These are phyloP conservation scores for Ptilorrhoa leucosticta DNA, from an alignment of 2,113 vertebrate species.

Conservation along the genomic window DNA sequence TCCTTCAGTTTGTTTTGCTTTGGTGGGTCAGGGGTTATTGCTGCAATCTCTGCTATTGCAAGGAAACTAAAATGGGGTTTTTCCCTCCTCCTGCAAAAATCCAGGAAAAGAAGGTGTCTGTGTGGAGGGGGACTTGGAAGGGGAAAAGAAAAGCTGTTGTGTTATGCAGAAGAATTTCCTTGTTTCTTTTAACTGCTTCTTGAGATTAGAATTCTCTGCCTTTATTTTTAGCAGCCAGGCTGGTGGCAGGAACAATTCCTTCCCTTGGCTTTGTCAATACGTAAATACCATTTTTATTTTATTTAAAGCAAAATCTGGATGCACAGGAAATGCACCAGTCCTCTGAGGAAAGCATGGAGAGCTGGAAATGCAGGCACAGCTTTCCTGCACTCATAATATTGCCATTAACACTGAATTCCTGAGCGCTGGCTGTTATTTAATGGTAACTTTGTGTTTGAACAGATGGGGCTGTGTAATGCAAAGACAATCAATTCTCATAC, in stretches of 20 bases:
- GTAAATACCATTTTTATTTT: neutral
- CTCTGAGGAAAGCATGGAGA: neutral
- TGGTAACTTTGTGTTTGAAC: neutral
- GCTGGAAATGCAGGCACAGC: neutral
- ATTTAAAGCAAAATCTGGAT: neutral
- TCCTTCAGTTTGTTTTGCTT: neutral
- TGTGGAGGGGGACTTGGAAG: neutral
- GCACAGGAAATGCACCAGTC: neutral
- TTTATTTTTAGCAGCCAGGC: constrained; percentile 23
- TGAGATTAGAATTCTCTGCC: neutral
- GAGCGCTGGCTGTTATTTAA: neutral
- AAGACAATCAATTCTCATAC: neutral
- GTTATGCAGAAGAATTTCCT: neutral
- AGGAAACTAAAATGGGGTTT: neutral
- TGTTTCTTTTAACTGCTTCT: neutral
- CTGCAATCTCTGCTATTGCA: neutral
- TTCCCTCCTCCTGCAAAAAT: neutral
- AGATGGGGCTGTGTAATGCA: neutral
- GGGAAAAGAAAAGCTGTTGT: neutral
- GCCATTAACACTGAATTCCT: neutral
- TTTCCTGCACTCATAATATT: neutral
- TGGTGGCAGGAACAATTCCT: neutral
- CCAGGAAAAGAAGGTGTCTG: neutral
- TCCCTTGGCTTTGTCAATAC: neutral
- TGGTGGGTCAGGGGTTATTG: neutral